phyloP scores from a whole-genome alignment of 2,888 invertebrate genomes.

The Troglohyphantes excavatus region DNA sequence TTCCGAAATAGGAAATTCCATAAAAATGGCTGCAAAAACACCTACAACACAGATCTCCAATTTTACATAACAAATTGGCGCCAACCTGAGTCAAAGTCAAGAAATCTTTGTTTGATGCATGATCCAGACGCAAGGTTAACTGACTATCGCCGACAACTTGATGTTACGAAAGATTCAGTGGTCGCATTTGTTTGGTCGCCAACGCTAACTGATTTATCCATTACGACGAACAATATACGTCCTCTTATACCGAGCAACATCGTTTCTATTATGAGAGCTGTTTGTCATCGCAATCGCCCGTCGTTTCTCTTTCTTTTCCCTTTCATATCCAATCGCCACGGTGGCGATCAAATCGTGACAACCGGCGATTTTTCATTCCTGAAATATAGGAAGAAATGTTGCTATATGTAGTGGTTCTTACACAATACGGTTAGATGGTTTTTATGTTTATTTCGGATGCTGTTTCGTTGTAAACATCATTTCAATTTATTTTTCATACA shows the following conservation, averaged over 20 bases:
- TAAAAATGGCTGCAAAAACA: too few species aligned
- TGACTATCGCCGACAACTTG: conserved; percentile 50
- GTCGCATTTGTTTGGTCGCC: conserved; percentile 61
- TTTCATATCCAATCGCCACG: not conserved
- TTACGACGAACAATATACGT: conserved; percentile 45
- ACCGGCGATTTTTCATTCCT: not conserved
- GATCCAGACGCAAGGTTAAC: conserved; percentile 46
- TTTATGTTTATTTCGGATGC: not conserved
- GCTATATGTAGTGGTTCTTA: not conserved
- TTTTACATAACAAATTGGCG: too few species aligned
- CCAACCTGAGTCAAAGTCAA: not conserved
- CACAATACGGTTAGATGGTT: not conserved
- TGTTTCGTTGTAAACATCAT: too few species aligned
- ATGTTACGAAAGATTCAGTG: conserved; percentile 65
- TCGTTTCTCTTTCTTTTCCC: conserved; percentile 18
- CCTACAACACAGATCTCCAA: too few species aligned
- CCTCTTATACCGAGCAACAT: conserved; percentile 40
- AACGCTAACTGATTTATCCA: conserved; percentile 66
- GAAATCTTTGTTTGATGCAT: conserved; percentile 40
- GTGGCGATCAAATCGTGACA: not conserved
- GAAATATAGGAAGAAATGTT: not conserved
- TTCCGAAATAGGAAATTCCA: too few species aligned
- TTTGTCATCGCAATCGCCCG: conserved; percentile 53
- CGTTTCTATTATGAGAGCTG: conserved; percentile 50
- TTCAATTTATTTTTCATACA: too few species aligned